phyloP scores from a whole-genome alignment of 2,888 invertebrate genomes.

The Mallateleia sp. region DNA sequence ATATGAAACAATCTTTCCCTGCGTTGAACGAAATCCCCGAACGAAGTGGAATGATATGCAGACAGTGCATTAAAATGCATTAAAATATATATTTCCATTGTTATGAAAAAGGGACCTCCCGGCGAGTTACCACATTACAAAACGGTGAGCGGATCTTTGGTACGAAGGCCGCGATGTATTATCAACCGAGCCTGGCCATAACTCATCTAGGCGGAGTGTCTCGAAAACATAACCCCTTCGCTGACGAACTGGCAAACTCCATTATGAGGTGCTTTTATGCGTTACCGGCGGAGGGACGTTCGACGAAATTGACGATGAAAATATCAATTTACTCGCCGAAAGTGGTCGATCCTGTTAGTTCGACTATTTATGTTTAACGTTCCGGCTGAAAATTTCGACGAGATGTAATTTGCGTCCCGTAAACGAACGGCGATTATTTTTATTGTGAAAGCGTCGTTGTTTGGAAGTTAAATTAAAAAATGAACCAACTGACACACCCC shows the following conservation, averaged over 20 bases:
- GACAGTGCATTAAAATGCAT: constrained; percentile 46
- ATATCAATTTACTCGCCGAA: constrained; percentile 59
- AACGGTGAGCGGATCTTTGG: constrained; percentile 40
- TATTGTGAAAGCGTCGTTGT: not conserved
- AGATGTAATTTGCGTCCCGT: constrained; percentile 20
- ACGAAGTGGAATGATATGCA: constrained; percentile 21
- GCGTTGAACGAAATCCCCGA: constrained; percentile 5
- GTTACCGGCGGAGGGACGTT: constrained; percentile 29
- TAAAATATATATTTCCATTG: constrained; percentile 51
- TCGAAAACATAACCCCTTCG: constrained; percentile 48
- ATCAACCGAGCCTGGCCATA: constrained; percentile 36
- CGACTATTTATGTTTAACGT: constrained; percentile 44
- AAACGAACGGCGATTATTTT: constrained; percentile 27
- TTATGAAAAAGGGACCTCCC: constrained; percentile 59
- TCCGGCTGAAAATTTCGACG: constrained; percentile 3
- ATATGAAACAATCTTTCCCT: constrained; percentile 28
- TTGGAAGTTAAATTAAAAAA: constrained; percentile 1
- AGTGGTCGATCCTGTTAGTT: constrained; percentile 30
- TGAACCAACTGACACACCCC: too few species aligned
- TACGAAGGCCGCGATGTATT: constrained; percentile 39
- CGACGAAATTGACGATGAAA: constrained; percentile 57
- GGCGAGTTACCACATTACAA: constrained; percentile 21
- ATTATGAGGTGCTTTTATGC: constrained; percentile 44
- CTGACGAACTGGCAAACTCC: constrained; percentile 15
- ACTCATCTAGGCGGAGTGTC: constrained; percentile 28